These are phyloP conservation scores for Clarias gariepinus DNA, from an alignment of 2,113 vertebrate species.

Conservation along the genomic window DNA sequence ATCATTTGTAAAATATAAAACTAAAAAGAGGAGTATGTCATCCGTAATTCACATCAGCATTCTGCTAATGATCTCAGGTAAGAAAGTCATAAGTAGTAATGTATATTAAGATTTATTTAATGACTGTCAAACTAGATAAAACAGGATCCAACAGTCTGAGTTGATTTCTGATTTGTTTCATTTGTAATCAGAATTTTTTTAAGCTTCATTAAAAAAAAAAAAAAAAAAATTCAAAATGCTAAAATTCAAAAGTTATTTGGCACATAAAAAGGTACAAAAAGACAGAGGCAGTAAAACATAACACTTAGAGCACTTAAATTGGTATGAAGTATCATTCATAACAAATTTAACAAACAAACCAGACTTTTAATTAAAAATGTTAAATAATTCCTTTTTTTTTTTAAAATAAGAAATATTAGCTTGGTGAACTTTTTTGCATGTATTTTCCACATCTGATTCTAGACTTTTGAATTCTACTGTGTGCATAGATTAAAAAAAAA, in stretches of 20 bases:
- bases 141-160: background rate
- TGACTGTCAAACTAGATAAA: background rate
- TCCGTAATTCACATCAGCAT: background rate
- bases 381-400: background rate
- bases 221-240: too few species aligned
- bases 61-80: constrained; percentile 13
- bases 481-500: background rate
- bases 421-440: background rate
- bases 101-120: background rate
- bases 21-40: background rate
- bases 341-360: too few species aligned
- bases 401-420: background rate
- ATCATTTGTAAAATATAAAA: background rate
- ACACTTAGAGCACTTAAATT: too few species aligned
- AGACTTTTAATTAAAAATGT: background rate
- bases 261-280: too few species aligned
- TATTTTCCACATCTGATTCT: background rate
- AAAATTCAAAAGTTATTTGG: too few species aligned
- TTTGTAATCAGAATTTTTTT: background rate
- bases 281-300: too few species aligned
- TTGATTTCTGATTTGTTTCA: background rate
- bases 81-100: background rate
- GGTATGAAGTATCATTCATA: too few species aligned
- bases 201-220: too few species aligned
- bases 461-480: background rate